These are phyloP conservation scores for Drosophila crucigera DNA, from an alignment of 2,888 invertebrate genomes.

Conservation along the genomic window DNA sequence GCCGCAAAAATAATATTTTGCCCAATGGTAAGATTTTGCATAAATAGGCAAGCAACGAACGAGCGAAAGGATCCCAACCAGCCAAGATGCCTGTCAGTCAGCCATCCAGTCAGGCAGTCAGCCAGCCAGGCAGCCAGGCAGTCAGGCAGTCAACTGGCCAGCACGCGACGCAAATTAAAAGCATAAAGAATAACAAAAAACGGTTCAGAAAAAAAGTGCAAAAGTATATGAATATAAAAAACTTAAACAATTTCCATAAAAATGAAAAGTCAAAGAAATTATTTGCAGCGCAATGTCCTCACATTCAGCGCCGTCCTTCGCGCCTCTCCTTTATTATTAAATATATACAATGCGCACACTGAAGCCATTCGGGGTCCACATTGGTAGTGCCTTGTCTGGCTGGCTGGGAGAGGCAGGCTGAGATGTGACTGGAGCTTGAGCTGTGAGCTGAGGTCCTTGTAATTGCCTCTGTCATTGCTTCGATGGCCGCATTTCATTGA, in stretches of 20 bases:
- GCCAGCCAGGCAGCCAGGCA: not conserved
- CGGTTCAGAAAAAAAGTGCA: slow-evolving; percentile 8
- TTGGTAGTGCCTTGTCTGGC: slow-evolving; percentile 23
- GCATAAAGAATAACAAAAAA: slow-evolving; percentile 49
- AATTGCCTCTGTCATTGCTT: slow-evolving; percentile 75
- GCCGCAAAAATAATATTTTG: slow-evolving; percentile 86
- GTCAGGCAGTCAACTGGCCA: slow-evolving; percentile 21
- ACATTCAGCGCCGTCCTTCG: slow-evolving; percentile 19
- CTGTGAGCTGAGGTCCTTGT: slow-evolving; percentile 43
- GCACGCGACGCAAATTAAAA: slow-evolving; percentile 50
- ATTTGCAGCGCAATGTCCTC: slow-evolving; percentile 44
- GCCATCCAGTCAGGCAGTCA: not conserved
- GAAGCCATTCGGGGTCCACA: slow-evolving; percentile 26
- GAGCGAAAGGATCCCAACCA: slow-evolving; percentile 42
- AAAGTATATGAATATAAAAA: slow-evolving; percentile 69
- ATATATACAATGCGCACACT: slow-evolving; percentile 63
- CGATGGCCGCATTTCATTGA: slow-evolving; percentile 60
- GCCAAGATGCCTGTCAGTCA: slow-evolving; percentile 6
- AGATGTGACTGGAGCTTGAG: slow-evolving; percentile 10
- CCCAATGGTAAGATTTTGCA: slow-evolving; percentile 85
- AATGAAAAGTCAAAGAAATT: slow-evolving; percentile 73
- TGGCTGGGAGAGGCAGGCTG: slow-evolving; percentile 4
- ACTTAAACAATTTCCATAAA: slow-evolving; percentile 78
- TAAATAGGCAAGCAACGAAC: slow-evolving; percentile 52
- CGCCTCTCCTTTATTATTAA: slow-evolving; percentile 60